Evolutionary conservation across 2,797 vertebrate genomes (phyloP).

Genomic region (Tangara arthus): DNA sequence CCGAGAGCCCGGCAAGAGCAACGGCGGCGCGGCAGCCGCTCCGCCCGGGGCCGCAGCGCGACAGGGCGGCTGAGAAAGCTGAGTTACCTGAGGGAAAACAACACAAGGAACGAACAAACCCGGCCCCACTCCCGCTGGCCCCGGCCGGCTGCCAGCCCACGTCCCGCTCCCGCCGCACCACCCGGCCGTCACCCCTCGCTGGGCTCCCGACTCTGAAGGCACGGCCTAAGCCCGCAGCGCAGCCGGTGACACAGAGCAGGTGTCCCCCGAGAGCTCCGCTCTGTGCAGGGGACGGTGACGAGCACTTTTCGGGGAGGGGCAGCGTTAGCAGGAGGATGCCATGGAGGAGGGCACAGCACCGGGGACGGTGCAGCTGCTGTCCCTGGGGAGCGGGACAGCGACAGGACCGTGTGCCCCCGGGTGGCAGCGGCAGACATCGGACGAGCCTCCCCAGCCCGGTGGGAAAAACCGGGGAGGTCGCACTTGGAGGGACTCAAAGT

Average conservation of each 20-base stretch:
- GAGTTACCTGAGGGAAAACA: background rate
- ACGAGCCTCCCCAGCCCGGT: accelerated
- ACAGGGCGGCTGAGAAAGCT: accelerated
- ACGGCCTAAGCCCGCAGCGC: background rate
- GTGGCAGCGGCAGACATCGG: accelerated
- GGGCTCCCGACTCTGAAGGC: background rate
- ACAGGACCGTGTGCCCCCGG: background rate
- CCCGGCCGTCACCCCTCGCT: too few relatives aligned
- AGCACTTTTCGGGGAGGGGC: background rate
- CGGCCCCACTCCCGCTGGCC: background rate
- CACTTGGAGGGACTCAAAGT: background rate
- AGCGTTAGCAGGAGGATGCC: background rate
- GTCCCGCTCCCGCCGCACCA: background rate
- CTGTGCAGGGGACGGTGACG: accelerated
- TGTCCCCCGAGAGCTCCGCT: background rate
- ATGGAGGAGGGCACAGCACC: accelerated
- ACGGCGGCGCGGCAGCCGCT: background rate
- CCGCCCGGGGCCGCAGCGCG: background rate
- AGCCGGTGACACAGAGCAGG: background rate
- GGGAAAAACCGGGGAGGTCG: background rate
- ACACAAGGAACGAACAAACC: accelerated
- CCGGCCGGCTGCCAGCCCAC: background rate
- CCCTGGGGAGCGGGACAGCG: background rate
- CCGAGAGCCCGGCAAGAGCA: background rate
- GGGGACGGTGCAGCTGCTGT: background rate